A percentile compares a stretch with the other conserved stretches of the same genome.
phyloP scores from a whole-genome alignment of 2,113 vertebrate species.

The Sarotherodon lohbergeri region DNA sequence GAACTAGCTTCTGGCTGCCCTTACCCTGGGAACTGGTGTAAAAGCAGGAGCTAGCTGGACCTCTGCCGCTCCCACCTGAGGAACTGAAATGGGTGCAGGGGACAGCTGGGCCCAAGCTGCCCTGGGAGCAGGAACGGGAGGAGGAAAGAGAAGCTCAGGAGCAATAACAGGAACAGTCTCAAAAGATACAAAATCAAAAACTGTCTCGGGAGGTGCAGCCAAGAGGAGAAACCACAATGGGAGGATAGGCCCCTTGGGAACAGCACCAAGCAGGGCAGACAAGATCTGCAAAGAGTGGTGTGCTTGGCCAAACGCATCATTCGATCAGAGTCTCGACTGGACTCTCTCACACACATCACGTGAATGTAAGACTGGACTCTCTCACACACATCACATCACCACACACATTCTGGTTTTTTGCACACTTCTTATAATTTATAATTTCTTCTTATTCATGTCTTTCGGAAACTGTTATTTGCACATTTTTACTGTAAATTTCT shows the following conservation, averaged over 20 bases:
- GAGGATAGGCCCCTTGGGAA: not conserved
- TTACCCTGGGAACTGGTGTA: not conserved
- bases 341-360: not conserved
- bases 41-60: not conserved
- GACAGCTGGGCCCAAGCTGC: not conserved
- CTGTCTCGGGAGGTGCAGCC: not conserved
- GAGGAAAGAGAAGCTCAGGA: not conserved
- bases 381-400: not conserved
- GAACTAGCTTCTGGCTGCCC: not conserved
- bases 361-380: not conserved
- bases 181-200: not conserved
- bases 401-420: not conserved
- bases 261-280: not conserved
- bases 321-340: not conserved
- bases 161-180: not conserved
- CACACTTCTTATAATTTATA: not conserved
- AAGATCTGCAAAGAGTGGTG: not conserved
- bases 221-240: not conserved
- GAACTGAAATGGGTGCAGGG: not conserved
- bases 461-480: not conserved
- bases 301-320: not conserved
- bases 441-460: not conserved
- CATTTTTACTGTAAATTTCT: not conserved
- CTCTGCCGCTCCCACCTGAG: not conserved
- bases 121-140: not conserved